Evolutionary conservation across 2,797 vertebrate species (phyloP).

Genomic region (Poliocrania exsul): DNA sequence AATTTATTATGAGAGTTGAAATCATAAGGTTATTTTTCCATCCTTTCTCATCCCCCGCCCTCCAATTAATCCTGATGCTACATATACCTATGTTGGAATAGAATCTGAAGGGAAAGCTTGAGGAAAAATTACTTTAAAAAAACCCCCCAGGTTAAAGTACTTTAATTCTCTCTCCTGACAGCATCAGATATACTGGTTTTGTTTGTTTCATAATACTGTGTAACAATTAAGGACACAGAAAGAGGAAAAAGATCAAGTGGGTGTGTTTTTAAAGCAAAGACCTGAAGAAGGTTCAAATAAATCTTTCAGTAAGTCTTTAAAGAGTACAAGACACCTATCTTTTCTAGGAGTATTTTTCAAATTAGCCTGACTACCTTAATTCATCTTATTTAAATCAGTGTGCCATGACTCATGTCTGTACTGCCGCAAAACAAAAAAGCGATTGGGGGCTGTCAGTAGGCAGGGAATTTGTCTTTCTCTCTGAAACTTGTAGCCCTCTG

Average conservation of each 20-base stretch:
- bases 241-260: background rate
- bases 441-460: background rate
- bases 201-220: background rate
- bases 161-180: background rate
- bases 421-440: background rate
- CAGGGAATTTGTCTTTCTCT: background rate
- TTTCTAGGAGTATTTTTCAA: background rate
- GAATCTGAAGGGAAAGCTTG: background rate
- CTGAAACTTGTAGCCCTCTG: background rate
- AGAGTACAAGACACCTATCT: background rate
- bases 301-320: background rate
- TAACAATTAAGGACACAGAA: background rate
- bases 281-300: background rate
- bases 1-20: background rate
- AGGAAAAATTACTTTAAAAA: background rate
- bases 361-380: background rate
- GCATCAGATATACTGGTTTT: background rate
- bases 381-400: background rate
- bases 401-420: background rate
- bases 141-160: background rate
- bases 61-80: background rate
- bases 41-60: accelerated
- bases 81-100: background rate
- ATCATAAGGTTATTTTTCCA: background rate
- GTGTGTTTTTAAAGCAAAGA: background rate